A percentile compares a stretch with the other conserved stretches of the same genome.
Evolutionary conservation across 2,797 vertebrate genomes (phyloP).

Genomic region (Ctenosaura bakeri): DNA sequence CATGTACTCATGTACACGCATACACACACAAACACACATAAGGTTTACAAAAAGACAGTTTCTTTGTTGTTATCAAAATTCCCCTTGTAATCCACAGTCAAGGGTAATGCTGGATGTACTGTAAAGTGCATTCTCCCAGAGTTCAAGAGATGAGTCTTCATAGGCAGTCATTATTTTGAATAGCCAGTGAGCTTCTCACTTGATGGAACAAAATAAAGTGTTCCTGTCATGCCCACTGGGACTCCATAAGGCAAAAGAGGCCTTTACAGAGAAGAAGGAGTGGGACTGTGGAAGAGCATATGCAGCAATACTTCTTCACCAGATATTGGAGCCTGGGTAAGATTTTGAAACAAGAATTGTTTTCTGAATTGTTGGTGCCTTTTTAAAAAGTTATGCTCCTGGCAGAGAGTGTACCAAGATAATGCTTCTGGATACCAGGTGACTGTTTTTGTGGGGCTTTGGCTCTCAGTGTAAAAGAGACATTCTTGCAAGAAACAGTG

Average conservation of each 20-base stretch:
- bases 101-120: neutral
- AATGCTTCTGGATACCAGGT: neutral
- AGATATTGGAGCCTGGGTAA: neutral
- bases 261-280: neutral
- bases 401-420: neutral
- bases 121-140: neutral
- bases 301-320: neutral
- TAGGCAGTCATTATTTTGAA: neutral
- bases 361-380: neutral
- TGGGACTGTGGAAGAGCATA: neutral
- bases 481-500: neutral
- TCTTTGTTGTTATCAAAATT: neutral
- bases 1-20: neutral
- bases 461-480: neutral
- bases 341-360: neutral
- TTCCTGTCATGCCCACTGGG: neutral
- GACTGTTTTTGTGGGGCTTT: too few relatives aligned
- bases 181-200: neutral
- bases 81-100: neutral
- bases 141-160: neutral
- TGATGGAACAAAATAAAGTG: neutral
- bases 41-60: neutral
- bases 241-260: neutral
- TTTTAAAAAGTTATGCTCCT: neutral
- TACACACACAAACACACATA: neutral